phyloP scores from a whole-genome alignment of 2,888 invertebrate species.

The Periphyllus acericola region DNA sequence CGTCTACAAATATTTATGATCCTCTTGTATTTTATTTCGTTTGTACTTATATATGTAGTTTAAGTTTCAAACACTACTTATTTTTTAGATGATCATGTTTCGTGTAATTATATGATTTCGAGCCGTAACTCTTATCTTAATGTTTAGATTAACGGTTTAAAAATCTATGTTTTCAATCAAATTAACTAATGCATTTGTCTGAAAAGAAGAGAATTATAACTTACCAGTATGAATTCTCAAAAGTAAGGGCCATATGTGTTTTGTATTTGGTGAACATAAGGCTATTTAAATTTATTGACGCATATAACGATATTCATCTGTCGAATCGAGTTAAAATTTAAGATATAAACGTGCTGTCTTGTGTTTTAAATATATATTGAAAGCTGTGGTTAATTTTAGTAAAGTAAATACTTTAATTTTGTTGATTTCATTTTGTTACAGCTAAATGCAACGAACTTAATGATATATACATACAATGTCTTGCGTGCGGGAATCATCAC shows the following conservation, averaged over 20 bases:
- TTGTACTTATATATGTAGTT: not conserved
- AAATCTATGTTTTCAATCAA: not conserved
- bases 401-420: not conserved
- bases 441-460: conserved; percentile 19
- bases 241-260: conserved; percentile 24
- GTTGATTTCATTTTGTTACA: conserved; percentile 17
- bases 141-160: not conserved
- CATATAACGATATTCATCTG: not conserved
- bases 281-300: not conserved
- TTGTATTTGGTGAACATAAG: not conserved
- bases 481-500: conserved; percentile 73
- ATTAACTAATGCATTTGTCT: not conserved
- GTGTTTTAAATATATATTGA: not conserved
- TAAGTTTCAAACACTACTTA: not conserved
- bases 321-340: not conserved
- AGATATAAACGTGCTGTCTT: not conserved
- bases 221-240: not conserved
- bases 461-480: conserved; percentile 70
- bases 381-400: not conserved
- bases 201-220: too few species aligned
- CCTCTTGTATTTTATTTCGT: not conserved
- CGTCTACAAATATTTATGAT: not conserved
- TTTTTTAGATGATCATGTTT: not conserved
- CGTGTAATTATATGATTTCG: not conserved
- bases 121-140: not conserved